A percentile compares a stretch with the other conserved stretches of the same genome.
Conservation (phyloP, 2,797 vertebrate genomes). For the Balearica regulorum region DNA sequence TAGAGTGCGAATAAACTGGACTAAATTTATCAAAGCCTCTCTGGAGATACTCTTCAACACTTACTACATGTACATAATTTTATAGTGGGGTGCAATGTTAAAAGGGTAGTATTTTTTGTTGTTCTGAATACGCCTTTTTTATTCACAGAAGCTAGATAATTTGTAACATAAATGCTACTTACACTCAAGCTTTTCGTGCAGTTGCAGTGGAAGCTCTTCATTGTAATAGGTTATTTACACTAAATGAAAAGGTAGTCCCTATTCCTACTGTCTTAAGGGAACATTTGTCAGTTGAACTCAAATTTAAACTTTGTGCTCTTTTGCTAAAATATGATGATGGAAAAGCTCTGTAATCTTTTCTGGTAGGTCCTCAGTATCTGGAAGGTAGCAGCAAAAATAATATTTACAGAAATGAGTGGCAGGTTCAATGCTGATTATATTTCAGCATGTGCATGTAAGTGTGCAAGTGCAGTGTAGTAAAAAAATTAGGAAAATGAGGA, state of each 20-base stretch:
- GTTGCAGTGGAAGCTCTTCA: not conserved
- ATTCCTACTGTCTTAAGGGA: not conserved
- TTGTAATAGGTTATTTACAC: not conserved
- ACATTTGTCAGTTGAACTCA: not conserved
- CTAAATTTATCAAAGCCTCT: not conserved
- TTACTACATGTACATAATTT: not conserved
- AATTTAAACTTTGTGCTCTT: not conserved
- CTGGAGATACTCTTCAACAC: not conserved
- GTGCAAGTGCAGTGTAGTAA: not conserved
- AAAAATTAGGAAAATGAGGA: not conserved
- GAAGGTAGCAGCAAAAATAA: not conserved
- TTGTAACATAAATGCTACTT: not conserved
- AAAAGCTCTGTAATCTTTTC: not conserved
- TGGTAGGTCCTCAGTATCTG: not conserved
- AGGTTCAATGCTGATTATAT: not conserved
- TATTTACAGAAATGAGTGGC: not conserved
- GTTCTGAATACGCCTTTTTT: not conserved
- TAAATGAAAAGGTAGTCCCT: not conserved
- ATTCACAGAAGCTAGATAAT: not conserved
- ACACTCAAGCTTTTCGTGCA: not conserved
- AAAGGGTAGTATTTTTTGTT: not conserved
- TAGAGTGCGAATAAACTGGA: not conserved
- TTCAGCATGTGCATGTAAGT: accelerated
- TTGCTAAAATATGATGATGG: not conserved
- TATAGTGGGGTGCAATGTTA: not conserved